Evolutionary conservation across 2,113 vertebrate species (phyloP).

Genomic region (Aythya baeri): DNA sequence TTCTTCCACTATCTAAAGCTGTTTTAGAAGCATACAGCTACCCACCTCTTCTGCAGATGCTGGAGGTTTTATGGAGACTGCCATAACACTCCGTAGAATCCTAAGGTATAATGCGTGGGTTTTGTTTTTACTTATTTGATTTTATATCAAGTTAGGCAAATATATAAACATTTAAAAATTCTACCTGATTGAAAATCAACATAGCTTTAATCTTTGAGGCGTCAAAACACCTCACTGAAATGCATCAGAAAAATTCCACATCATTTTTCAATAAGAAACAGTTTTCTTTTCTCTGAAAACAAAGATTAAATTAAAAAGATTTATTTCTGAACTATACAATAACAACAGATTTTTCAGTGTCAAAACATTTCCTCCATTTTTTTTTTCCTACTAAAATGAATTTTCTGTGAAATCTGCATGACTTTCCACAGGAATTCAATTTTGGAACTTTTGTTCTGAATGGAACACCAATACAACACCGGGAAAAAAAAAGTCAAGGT

Average conservation of each 20-base stretch:
- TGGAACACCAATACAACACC: not conserved
- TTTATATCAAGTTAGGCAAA: not conserved
- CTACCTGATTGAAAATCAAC: not conserved
- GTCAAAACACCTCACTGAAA: not conserved
- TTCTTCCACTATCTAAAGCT: not conserved
- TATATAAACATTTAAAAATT: not conserved
- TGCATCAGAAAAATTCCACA: fast-evolving
- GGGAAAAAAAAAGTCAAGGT: not conserved
- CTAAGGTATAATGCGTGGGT: not conserved
- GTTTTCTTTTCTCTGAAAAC: not conserved
- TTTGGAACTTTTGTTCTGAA: not conserved
- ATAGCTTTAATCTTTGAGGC: not conserved
- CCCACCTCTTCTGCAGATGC: not conserved
- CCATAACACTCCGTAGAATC: not conserved
- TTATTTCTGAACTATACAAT: not conserved
- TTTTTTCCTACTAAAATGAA: not conserved
- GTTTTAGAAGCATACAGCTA: not conserved
- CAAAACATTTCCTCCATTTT: not conserved
- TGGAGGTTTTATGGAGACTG: fast-evolving
- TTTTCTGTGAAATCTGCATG: not conserved
- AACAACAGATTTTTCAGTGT: not conserved
- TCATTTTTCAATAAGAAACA: not conserved
- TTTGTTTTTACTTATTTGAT: not conserved
- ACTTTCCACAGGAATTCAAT: not conserved
- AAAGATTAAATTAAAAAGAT: not conserved